Percentiles rank a stretch among this genome's conserved stretches.
Evolutionary conservation across 2,797 vertebrate species (phyloP).

Genomic region (Pangasius mekongensis): DNA sequence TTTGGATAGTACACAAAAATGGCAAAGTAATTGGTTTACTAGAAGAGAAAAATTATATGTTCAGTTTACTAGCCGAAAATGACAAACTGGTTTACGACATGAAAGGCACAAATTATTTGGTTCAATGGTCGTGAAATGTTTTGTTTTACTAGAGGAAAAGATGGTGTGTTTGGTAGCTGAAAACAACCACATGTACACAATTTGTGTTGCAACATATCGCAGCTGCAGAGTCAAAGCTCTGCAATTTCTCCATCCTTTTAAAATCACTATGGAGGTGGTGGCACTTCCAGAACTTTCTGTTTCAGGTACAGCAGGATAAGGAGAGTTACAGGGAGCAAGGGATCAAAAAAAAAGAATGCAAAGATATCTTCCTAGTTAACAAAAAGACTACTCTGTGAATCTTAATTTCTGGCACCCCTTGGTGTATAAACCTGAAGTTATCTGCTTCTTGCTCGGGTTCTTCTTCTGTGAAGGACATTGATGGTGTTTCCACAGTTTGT

Average conservation of each 20-base stretch:
- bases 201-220: background rate
- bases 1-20: background rate
- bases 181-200: background rate
- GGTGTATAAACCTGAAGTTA: background rate
- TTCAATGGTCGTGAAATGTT: background rate
- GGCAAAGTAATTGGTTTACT: background rate
- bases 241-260: background rate
- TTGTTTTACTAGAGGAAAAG: background rate
- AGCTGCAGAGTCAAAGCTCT: background rate
- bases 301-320: background rate
- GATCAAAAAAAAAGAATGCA: background rate
- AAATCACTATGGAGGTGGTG: background rate
- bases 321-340: background rate
- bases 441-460: background rate
- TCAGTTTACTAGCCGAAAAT: background rate
- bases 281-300: background rate
- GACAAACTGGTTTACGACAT: background rate
- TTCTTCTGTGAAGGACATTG: background rate
- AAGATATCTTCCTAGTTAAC: background rate
- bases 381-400: background rate
- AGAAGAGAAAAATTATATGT: background rate
- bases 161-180: background rate
- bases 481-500: background rate
- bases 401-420: background rate
- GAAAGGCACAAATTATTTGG: background rate